Evolutionary conservation across 2,888 invertebrate species (phyloP), one percentile per base, ranked within the genome.

Genomic region (Cetonia aurata): DNA sequence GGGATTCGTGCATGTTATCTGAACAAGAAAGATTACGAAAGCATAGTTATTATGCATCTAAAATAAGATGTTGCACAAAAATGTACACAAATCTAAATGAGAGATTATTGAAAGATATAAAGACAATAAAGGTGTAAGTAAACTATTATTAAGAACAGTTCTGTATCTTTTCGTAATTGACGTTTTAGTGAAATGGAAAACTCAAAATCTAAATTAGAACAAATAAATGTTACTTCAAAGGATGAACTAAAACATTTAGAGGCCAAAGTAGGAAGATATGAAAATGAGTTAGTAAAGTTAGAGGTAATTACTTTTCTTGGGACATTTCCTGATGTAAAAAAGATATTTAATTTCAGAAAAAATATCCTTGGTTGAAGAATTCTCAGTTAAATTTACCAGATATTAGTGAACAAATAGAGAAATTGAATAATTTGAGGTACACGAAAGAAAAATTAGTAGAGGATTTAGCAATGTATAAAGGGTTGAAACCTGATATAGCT

Each of bases 401-500:
- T 70, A 81, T 83, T 67, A 70, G 75, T 0, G 79, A 80, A 73
- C 79, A 81, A 74, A 78, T 78, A 6, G 77, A 79, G 41, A 77
- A 70, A 13, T 72, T 82, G 56, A 76, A 75, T 69, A 72, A 68
- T 37, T 74, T 81, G 65, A 75, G 77, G 71, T 77, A 78, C 33
- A 77, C 79, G 62, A 80, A 80, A 68, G 77, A 79, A 19, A 76
- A 77, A 69, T 75, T 83, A 70, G 46, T 77, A 15, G 76, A 79
- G 70, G 81, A 82, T 72, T 72, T 82, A 33, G 77, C 77, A 15
- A 68, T 74, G 37, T 83, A 81, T 73, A 73, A 79, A 71, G 80
- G 78, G 25, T 73, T 83, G 31, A 80, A 80, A 73, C 83, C 83
- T 17, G 80, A 83, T 74, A 74, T 83, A 9, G 75, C 75, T 67